Base-by-base conservation (phyloP, 2,113 vertebrate species). In the Tylochromis polylepis region DNA sequence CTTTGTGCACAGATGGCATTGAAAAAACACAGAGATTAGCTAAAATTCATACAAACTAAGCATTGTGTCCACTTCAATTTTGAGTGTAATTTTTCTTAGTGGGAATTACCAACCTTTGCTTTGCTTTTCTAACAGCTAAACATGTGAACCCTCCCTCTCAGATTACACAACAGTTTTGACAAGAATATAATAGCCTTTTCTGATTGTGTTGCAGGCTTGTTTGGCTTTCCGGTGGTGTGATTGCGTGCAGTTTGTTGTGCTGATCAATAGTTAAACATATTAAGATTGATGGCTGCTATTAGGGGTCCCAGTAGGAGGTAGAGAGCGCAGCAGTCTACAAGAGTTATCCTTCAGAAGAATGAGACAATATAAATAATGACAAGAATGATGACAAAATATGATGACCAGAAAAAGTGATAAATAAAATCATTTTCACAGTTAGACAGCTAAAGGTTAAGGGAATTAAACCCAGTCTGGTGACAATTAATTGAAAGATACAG, bases 241-340 rank as follows among this genome's bases (percentile, higher is more conserved):
- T 36, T 87, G 82, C 91, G 87, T 86, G 86, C 83, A 88, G 79
- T 84, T 49, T 86, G 58, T 78, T 72, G 88, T 56, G 53, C 82
- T 89, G 90, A 93, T 95, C 92, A 89, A 91, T 93, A 92, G 79
- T 91, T 93, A 91, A 93, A 95, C 91, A 90, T 90, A 90, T 88
- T 89, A 84, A 94, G 92, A 96, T 90, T 87, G 93, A 95, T 95
- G 89, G 92, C 77, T 89, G 88, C 88, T 93, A 88, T 94, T 93
- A 92, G 82, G 57, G 38, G 41, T 92, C 83, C 59, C 87, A 31
- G 56, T 27, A 59, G 60, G 60, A 84, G 70, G 72, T 36, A 53
- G 51, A 88, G 41, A 58, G 53, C 60, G 78, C 83, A 75, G 55
- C 43, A 57, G 81, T 31, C 51, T 36, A 78, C 79, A 83, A 62